phyloP scores from a whole-genome alignment of 30 jellyfish, hydroid and myxozoan genomes.

The Aurelia aurita region DNA sequence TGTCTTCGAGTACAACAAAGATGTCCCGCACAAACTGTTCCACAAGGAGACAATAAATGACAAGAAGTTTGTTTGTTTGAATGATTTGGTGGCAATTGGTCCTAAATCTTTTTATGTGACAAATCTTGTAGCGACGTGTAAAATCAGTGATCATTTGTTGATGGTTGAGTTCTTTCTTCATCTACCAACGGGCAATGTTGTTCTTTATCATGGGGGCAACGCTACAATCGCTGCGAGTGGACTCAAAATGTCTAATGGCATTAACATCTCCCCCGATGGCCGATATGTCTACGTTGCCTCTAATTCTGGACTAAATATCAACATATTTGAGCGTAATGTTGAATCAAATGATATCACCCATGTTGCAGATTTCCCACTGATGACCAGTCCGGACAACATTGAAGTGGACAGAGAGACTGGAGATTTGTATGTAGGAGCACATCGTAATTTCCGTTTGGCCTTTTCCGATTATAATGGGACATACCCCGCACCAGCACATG shows the following conservation, averaged over 20 bases:
- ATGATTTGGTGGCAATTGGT: slow-evolving; percentile 76
- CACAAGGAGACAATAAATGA: slow-evolving; percentile 74
- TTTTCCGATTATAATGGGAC: slow-evolving; percentile 54
- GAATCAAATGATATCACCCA: slow-evolving; percentile 22
- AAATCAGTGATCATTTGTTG: neutral
- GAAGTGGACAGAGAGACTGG: slow-evolving; percentile 82
- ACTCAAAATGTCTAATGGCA: slow-evolving; percentile 70
- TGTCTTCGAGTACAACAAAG: slow-evolving; percentile 61
- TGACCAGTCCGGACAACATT: slow-evolving; percentile 72
- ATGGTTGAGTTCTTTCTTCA: slow-evolving; percentile 26
- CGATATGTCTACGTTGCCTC: slow-evolving; percentile 62
- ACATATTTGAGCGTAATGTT: slow-evolving; percentile 45
- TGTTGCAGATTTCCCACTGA: slow-evolving; percentile 16
- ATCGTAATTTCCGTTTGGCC: slow-evolving; percentile 29
- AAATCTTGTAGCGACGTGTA: slow-evolving; percentile 69
- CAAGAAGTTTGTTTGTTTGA: slow-evolving; percentile 69
- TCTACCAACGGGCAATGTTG: slow-evolving; percentile 67
- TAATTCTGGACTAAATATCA: neutral
- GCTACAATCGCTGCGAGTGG: slow-evolving; percentile 39
- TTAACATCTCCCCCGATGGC: slow-evolving; percentile 72
- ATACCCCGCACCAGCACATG: slow-evolving; percentile 69
- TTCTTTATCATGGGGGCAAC: slow-evolving; percentile 70
- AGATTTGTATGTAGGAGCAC: slow-evolving; percentile 71
- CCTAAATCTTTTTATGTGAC: slow-evolving; percentile 80
- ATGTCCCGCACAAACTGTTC: slow-evolving; percentile 32